phyloP scores from a whole-genome alignment of 2,888 invertebrate genomes.

The Plebejus anna region DNA sequence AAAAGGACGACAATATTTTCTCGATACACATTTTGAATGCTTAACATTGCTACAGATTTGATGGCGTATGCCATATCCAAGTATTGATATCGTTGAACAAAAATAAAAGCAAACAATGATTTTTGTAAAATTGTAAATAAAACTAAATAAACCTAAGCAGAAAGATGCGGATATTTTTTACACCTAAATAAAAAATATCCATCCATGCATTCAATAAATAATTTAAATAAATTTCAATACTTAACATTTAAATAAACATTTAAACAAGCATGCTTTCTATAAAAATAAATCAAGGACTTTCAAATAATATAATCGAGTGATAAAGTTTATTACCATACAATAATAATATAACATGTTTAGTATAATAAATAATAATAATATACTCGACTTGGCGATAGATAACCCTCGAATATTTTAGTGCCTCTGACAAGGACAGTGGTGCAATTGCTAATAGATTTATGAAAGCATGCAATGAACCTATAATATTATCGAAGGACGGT shows the following conservation, averaged over 20 bases:
- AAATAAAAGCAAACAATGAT: not conserved
- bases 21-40: no score
- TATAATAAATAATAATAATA: not conserved
- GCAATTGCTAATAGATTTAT: not conserved
- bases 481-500: not conserved
- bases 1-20: no score
- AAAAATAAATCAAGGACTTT: not conserved
- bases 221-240: not conserved
- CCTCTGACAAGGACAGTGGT: not conserved
- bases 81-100: not conserved
- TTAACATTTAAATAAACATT: not conserved
- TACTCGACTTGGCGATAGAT: no score
- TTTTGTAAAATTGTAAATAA: not conserved
- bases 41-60: no score
- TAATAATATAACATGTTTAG: not conserved
- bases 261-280: not conserved
- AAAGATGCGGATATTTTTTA: not conserved
- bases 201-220: not conserved
- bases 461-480: not conserved
- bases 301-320: not conserved
- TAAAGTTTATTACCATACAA: not conserved
- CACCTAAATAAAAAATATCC: not conserved
- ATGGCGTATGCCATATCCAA: no score
- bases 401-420: not conserved
- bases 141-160: not conserved